Conservation (phyloP, 2,113 vertebrate genomes). For the Gnathonemus longibarbis region DNA sequence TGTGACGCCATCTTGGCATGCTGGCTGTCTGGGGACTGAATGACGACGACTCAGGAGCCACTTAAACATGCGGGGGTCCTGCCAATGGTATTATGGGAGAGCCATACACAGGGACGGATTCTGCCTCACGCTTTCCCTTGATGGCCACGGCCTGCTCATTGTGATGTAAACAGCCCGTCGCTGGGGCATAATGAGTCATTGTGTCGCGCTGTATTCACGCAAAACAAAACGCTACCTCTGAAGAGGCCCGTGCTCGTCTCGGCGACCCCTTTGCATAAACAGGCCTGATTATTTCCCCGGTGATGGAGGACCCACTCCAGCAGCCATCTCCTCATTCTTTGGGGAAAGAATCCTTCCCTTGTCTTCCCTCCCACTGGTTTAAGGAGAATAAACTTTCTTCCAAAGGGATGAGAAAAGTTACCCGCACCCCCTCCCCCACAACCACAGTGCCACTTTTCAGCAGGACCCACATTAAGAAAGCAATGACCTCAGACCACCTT, state of each 20-base stretch:
- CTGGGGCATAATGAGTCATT: constrained; percentile 39
- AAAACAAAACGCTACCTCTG: constrained; percentile 29
- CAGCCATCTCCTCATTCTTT: constrained; percentile 39
- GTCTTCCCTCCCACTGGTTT: not conserved
- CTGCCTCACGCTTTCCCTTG: not conserved
- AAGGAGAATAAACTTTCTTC: not conserved
- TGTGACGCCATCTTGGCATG: not conserved
- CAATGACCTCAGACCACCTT: not conserved
- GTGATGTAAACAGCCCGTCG: constrained; percentile 6
- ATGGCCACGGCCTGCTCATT: constrained; percentile 33
- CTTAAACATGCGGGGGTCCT: not conserved
- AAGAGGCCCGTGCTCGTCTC: constrained; percentile 29
- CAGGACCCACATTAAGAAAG: not conserved
- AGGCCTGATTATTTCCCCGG: not conserved
- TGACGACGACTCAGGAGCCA: not conserved
- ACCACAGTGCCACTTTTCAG: not conserved
- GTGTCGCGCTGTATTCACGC: constrained; percentile 33
- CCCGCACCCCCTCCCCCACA: too few species aligned
- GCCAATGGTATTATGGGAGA: not conserved
- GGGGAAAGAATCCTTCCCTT: constrained; percentile 30
- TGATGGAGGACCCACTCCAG: not conserved
- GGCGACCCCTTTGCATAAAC: constrained; percentile 46
- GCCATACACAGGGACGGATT: not conserved
- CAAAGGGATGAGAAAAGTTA: not conserved
- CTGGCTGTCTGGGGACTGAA: not conserved